Percentiles rank a stretch among this genome's conserved stretches.
Conservation (phyloP, 2,113 vertebrate genomes). For the Esox niger region DNA sequence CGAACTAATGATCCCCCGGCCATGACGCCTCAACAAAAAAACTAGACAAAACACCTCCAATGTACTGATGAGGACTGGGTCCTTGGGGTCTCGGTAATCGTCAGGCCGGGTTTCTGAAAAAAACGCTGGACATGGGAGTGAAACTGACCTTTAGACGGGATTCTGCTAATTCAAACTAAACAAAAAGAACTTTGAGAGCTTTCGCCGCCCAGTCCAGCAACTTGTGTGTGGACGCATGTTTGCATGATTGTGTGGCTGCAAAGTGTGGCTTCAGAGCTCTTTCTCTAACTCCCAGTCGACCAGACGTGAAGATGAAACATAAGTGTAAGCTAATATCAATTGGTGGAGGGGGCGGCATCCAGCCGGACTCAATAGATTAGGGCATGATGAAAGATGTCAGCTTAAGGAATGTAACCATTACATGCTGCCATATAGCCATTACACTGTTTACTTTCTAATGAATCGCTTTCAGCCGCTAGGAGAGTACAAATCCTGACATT, state of each 20-base stretch:
- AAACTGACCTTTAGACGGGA: background rate
- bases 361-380: constrained; percentile 69
- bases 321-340: constrained; percentile 67
- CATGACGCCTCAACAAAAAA: constrained; percentile 51
- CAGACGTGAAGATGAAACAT: constrained; percentile 52
- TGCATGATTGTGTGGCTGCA: constrained; percentile 27
- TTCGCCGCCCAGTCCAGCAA: constrained; percentile 19
- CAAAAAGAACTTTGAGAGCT: background rate
- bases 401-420: constrained; percentile 61
- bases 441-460: constrained; percentile 47
- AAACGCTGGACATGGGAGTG: background rate
- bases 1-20: constrained; percentile 56
- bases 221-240: constrained; percentile 6
- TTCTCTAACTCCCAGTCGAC: constrained; percentile 51
- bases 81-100: constrained; percentile 58
- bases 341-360: constrained; percentile 56
- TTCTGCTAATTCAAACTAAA: constrained; percentile 31
- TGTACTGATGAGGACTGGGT: constrained; percentile 32
- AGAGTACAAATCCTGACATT: too few relatives aligned
- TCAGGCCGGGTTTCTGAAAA: constrained; percentile 27
- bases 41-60: constrained; percentile 9
- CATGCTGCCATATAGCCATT: too few relatives aligned
- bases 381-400: constrained; percentile 70
- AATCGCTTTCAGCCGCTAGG: constrained; percentile 29
- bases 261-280: constrained; percentile 30